Evolutionary conservation across 2,113 vertebrate genomes (phyloP).

Genomic region (Peucedramus taeniatus): DNA sequence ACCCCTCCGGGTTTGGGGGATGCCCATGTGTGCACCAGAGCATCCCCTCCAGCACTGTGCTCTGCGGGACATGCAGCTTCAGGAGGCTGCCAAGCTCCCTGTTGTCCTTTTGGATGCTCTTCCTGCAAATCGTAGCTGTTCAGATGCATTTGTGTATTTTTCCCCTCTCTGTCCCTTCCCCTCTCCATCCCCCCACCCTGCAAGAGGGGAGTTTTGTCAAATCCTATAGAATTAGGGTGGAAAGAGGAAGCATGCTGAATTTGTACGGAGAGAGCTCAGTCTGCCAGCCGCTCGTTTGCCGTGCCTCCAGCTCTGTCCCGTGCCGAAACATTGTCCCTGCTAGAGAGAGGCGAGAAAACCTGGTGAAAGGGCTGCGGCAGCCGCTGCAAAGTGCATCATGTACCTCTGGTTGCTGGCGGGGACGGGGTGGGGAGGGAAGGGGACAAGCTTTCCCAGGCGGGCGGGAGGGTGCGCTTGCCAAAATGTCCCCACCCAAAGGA

Average conservation of each 20-base stretch:
- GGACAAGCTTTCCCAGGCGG: conserved; percentile 47
- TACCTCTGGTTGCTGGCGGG: conserved; percentile 52
- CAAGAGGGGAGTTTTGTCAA: not conserved
- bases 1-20: not conserved
- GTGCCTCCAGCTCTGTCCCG: not conserved
- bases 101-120: not conserved
- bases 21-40: not conserved
- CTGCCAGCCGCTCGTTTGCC: not conserved
- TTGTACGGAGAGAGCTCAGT: not conserved
- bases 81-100: not conserved
- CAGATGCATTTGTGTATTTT: not conserved
- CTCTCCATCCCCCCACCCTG: not conserved
- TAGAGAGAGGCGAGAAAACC: conserved; percentile 14
- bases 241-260: not conserved
- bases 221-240: not conserved
- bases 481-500: conserved; percentile 45
- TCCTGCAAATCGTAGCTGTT: not conserved
- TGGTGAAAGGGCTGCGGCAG: not conserved
- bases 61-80: not conserved
- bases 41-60: not conserved
- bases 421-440: conserved; percentile 44
- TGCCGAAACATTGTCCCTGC: not conserved
- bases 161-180: not conserved
- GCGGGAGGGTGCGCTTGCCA: conserved; percentile 17
- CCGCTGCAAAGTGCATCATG: conserved; percentile 17